Percentiles rank a stretch among this genome's conserved stretches.
phyloP scores from a whole-genome alignment of 1,140 invertebrate genomes.

The Lasioglossum albipes region DNA sequence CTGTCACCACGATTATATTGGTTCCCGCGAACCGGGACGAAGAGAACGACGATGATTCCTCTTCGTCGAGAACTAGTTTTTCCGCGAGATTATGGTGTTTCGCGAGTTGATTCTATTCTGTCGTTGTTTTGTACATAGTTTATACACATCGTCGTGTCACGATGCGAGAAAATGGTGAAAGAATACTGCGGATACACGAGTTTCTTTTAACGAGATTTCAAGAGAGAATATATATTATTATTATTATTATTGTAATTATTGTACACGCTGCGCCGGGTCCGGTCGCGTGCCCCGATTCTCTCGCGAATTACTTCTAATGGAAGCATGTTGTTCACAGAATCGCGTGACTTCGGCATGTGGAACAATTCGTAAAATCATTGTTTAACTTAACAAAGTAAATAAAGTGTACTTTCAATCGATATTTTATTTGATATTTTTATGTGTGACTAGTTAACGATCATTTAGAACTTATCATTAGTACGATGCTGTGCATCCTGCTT shows the following conservation, averaged over 20 bases:
- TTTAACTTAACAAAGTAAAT: background rate
- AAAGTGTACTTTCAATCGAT: too few species aligned
- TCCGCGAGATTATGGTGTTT: slow-evolving; percentile 2
- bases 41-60: background rate
- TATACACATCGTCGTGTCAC: slow-evolving; percentile 61
- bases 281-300: background rate
- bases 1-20: slow-evolving; percentile 5
- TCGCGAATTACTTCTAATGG: background rate
- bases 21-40: background rate
- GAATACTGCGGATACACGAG: slow-evolving; percentile 39
- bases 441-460: too few species aligned
- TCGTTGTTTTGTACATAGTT: slow-evolving; percentile 76
- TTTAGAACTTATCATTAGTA: too few species aligned
- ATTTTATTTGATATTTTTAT: too few species aligned
- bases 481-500: too few species aligned
- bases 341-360: background rate
- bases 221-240: slow-evolving; percentile 52
- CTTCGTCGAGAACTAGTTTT: slow-evolving; percentile 28
- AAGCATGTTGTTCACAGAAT: background rate
- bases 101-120: slow-evolving; percentile 62
- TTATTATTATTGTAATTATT: slow-evolving; percentile 32
- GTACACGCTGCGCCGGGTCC: background rate
- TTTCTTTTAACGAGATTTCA: slow-evolving; percentile 53
- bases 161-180: slow-evolving; percentile 8
- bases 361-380: background rate